Evolutionary conservation across 2,888 invertebrate species (phyloP), one percentile per base, ranked within the genome.

Genomic region (Temnothorax unifasciatus): DNA sequence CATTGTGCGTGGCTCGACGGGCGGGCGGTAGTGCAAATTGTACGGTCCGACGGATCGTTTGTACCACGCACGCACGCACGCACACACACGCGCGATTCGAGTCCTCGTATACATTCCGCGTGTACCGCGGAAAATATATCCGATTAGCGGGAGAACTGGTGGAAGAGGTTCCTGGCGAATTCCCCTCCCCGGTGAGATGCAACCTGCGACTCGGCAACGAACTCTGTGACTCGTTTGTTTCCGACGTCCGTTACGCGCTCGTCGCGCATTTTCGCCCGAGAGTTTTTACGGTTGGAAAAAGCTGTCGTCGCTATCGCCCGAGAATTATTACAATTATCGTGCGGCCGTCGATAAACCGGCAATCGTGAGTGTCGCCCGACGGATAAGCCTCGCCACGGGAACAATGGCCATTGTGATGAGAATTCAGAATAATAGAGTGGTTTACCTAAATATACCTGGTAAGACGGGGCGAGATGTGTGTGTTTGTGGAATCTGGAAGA

Each of bases 371-470:
- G 75, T 15, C 18, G 18, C 0, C 13, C 6, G 34, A 54, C 52
- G 52, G 52, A 2, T 8, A 11, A 15, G 15, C 13, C 25, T 68
- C 21, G 18, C 41, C 61, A 59, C 61, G 81, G 4, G 59, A 66
- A 34, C 73, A 38, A 93, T 93, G 93, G 73, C 89, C 2, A 93
- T 93, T 50, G 18, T 92, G 29, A 93, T 93, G 93, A 92, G 76
- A 84, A 93, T 93, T 54, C 85, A 82, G 34, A 75, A 90, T 4
- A 92, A 92, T 85, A 68, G 76, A 52, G 85, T 93, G 25, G 90
- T 92, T 34, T 91, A 92, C 68, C 87, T 92, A 8, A 82, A 90
- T 50, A 88, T 92, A 73, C 86, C 68, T 21, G 90, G 88, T 89
- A 83, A 91, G 88, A 76, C 15, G 2, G 13, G 2, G n/a, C 6